Evolutionary conservation across 1,140 invertebrate species (phyloP).

Genomic region (Helicoverpa armigera): DNA sequence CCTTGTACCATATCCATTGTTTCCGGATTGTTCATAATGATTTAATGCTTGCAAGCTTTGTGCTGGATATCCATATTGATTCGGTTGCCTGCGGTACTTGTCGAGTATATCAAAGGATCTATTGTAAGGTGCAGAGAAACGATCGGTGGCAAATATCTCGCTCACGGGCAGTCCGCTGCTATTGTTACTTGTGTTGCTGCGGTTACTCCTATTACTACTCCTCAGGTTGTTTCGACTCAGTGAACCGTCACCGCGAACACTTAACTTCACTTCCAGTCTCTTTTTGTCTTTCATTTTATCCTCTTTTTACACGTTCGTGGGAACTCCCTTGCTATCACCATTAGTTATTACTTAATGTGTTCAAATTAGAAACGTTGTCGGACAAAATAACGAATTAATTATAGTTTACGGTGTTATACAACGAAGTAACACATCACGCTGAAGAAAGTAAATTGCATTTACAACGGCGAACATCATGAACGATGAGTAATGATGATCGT

Average conservation of each 20-base stretch:
- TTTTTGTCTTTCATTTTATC: constrained; percentile 80
- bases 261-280: constrained; percentile 80
- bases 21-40: constrained; percentile 67
- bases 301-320: constrained; percentile 23
- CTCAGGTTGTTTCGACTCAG: constrained; percentile 73
- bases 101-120: constrained; percentile 78
- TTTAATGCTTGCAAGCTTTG: constrained; percentile 78
- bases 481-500: constrained; percentile 70
- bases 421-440: constrained; percentile 60
- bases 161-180: constrained; percentile 71
- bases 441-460: constrained; percentile 56
- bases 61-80: constrained; percentile 74
- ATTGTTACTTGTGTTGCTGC: constrained; percentile 73
- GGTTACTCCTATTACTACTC: constrained; percentile 79
- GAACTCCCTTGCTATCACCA: constrained; percentile 33
- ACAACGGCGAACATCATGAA: constrained; percentile 55
- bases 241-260: constrained; percentile 80
- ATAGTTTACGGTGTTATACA: constrained; percentile 57
- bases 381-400: constrained; percentile 58
- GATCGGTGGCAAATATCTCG: constrained; percentile 80
- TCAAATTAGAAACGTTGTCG: constrained; percentile 41
- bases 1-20: constrained; percentile 58
- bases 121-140: constrained; percentile 73
- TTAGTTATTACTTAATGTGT: constrained; percentile 34
- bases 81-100: constrained; percentile 73